phyloP scores from a whole-genome alignment of 2,113 vertebrate genomes.

The Planiliza haematocheilus region DNA sequence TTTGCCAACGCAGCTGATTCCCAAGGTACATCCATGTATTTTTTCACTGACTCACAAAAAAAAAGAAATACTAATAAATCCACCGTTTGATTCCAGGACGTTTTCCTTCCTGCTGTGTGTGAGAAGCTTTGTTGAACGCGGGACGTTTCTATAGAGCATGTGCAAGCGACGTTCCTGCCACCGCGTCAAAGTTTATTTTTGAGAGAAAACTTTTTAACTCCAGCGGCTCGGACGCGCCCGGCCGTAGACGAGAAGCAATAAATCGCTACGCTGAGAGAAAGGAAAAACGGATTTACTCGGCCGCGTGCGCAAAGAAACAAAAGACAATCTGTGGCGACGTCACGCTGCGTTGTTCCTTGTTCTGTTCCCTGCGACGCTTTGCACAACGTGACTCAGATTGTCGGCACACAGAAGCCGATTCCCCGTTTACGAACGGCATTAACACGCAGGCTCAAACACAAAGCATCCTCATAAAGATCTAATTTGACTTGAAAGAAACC shows the following conservation, averaged over 20 bases:
- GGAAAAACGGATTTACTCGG: not conserved
- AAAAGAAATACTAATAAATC: too few relatives aligned
- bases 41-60: not conserved
- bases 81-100: not conserved
- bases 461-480: too few relatives aligned
- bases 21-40: not conserved
- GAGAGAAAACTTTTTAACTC: slow-evolving; percentile 46
- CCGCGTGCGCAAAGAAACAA: not conserved
- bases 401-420: not conserved
- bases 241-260: slow-evolving; percentile 54
- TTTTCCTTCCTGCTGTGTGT: not conserved
- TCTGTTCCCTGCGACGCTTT: too few relatives aligned
- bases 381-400: too few relatives aligned
- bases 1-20: slow-evolving; percentile 36
- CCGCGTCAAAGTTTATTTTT: slow-evolving; percentile 66
- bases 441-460: too few relatives aligned
- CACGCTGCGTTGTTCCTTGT: not conserved
- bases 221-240: slow-evolving; percentile 4
- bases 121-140: slow-evolving; percentile 24
- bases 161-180: slow-evolving; percentile 1
- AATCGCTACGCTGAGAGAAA: not conserved
- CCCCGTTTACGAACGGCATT: not conserved
- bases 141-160: slow-evolving; percentile 27
- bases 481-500: too few relatives aligned
- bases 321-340: slow-evolving; percentile 56